phyloP scores from a whole-genome alignment of 2,888 invertebrate species.

The Melitaea athalia region DNA sequence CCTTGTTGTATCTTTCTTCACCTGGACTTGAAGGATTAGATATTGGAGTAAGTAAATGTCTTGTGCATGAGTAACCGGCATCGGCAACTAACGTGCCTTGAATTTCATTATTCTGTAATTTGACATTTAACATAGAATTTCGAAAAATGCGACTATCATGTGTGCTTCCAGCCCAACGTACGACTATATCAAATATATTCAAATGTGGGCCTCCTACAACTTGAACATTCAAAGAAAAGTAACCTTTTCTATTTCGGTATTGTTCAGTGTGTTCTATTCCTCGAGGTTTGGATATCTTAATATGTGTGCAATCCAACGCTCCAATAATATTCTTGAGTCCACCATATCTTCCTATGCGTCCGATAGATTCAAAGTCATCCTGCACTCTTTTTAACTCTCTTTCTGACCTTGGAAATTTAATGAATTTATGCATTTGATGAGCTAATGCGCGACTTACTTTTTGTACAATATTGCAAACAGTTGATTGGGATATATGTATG shows the following conservation, averaged over 20 bases:
- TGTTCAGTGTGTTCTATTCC: neutral
- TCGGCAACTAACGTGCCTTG: conserved; percentile 8
- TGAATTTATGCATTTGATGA: neutral
- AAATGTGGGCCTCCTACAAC: neutral
- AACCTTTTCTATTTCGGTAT: conserved; percentile 4
- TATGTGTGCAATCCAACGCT: conserved; percentile 1
- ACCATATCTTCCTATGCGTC: neutral
- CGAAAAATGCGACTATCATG: conserved; percentile 11
- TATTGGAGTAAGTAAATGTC: neutral
- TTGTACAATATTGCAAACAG: conserved; percentile 9
- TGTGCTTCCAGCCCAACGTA: conserved; percentile 13
- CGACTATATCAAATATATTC: neutral
- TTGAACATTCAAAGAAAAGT: neutral
- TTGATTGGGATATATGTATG: conserved; percentile 10
- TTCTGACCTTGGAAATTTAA: neutral
- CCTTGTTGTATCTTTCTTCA: too few species aligned
- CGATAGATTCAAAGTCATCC: neutral
- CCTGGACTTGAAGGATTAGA: too few species aligned
- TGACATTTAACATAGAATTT: conserved; percentile 9
- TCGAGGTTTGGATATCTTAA: neutral
- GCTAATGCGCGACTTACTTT: conserved; percentile 1
- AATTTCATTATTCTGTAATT: conserved; percentile 9
- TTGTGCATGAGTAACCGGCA: conserved; percentile 12
- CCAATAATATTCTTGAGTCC: conserved; percentile 1
- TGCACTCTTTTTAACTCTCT: neutral